phyloP scores from a whole-genome alignment of 2,113 vertebrate genomes.

The Globicephala melas region DNA sequence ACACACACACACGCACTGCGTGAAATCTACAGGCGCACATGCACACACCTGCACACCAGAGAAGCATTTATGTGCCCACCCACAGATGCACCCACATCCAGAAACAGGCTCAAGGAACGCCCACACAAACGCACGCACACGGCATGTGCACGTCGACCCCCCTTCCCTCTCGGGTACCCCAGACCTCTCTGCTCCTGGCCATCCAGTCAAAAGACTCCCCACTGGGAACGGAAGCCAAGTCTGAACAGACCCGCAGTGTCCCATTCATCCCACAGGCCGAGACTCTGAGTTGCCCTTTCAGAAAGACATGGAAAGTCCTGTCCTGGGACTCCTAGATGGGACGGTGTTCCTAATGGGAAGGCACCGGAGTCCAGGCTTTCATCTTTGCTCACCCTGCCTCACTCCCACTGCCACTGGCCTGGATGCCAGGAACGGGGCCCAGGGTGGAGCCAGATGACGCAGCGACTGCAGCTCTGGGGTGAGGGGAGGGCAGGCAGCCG shows the following conservation, averaged over 20 bases:
- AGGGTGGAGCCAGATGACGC: not conserved
- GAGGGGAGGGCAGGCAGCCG: not conserved
- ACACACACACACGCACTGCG: not conserved
- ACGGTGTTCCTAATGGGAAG: not conserved
- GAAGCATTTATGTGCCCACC: not conserved
- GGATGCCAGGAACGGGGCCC: not conserved
- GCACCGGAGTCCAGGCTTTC: not conserved
- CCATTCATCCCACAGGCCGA: not conserved
- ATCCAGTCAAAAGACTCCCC: not conserved
- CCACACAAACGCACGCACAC: too few species aligned
- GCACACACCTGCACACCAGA: not conserved
- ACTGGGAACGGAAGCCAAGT: not conserved
- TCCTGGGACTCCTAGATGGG: not conserved
- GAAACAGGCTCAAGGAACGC: not conserved
- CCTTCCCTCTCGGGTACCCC: not conserved
- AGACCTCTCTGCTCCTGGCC: not conserved
- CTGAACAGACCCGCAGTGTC: slow-evolving; percentile 22
- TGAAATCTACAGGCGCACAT: not conserved
- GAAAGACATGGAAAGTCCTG: not conserved
- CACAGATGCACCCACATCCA: not conserved
- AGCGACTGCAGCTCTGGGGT: not conserved
- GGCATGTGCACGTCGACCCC: not conserved
- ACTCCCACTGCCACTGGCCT: not conserved
- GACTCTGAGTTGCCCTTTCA: slow-evolving; percentile 23
- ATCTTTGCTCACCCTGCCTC: not conserved